Conservation (phyloP, 1,140 invertebrate species). For the Nephila pilipes region DNA sequence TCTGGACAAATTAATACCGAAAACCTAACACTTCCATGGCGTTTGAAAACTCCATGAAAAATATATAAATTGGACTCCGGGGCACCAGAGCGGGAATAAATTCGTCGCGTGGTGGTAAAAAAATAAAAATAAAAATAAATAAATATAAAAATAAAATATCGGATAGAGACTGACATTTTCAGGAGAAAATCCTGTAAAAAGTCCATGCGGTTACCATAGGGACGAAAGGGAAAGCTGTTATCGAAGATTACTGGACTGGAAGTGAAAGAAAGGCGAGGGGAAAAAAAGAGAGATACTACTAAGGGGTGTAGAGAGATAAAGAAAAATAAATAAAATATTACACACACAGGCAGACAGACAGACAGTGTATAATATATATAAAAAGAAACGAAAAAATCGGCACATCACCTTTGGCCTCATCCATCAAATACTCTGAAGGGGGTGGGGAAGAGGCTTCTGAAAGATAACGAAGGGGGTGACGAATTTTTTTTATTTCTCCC, state of each 20-base stretch:
- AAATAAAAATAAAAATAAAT: slow-evolving; percentile 10
- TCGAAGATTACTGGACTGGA: slow-evolving; percentile 59
- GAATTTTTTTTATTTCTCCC: neutral
- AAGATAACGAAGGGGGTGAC: slow-evolving; percentile 56
- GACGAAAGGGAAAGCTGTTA: slow-evolving; percentile 69
- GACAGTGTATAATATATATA: slow-evolving; percentile 27
- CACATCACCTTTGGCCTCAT: slow-evolving; percentile 63
- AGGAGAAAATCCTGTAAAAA: slow-evolving; percentile 64
- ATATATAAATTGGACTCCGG: slow-evolving; percentile 31
- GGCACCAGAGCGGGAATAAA: slow-evolving; percentile 41
- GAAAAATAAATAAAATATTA: slow-evolving; percentile 60
- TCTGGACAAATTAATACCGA: slow-evolving; percentile 30
- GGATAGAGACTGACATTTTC: slow-evolving; percentile 56
- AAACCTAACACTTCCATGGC: neutral
- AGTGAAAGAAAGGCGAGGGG: neutral
- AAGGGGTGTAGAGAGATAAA: slow-evolving; percentile 28
- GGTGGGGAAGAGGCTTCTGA: neutral
- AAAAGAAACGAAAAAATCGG: slow-evolving; percentile 31
- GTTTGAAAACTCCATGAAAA: slow-evolving; percentile 45
- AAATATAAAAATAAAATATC: slow-evolving; percentile 57
- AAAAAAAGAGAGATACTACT: slow-evolving; percentile 56
- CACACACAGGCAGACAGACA: neutral
- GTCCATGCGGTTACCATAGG: slow-evolving; percentile 67
- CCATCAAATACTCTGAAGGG: slow-evolving; percentile 20
- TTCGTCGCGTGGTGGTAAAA: neutral